Evolutionary conservation across 53 echinoderm and acorn worm genomes (phyloP), one percentile per base, ranked within the genome.

Genomic region (Echinarachnius parma): DNA sequence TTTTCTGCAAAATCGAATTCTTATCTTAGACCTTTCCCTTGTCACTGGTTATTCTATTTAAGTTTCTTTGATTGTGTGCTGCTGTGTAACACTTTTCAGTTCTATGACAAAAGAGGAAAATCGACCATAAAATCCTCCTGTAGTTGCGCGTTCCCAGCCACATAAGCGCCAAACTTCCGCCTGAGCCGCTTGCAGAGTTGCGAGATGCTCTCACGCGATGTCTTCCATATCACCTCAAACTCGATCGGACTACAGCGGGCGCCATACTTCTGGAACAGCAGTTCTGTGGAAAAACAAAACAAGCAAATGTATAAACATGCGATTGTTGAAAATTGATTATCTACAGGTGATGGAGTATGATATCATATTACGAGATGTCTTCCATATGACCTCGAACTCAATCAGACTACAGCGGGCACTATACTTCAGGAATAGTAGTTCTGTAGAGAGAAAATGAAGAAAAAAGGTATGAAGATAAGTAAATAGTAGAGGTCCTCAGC

Each of bases 221-320:
- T 87, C 83, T 87, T 91, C 92, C 92, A 91, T 13, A 91, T 80
- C 46, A 91, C 76, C 28, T 91, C 87, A 34, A 83, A 83, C 54
- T 91, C 92, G 31, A 83, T 39, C 3, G 71, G 61, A 42, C 77
- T 91, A 67, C 87, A 87, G 8, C 78, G 56, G 15, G 60, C 22
- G 13, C 83, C 92, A 47, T 91, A 91, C 35, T 79, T 80, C 36
- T 82, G 75, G 47, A 46, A 69, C 31, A 91, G 77, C 28, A 86
- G 75, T 7, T 87, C 92, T 91, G 69, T 10, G 23, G 5, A 31
- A 46, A 32, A 46, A 31, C 18, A 61, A 28, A 11, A 31, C 46
- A 48, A 35, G 37, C 10, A 16, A 45, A 45, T 11, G 16, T 10
- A 45, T 11, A 16, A 45, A 45, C 10, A 45, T 11, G 46, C 10